Percentiles rank a stretch among this genome's conserved stretches.
phyloP scores from a whole-genome alignment of 2,113 vertebrate species.

The Odontophorus gujanensis region DNA sequence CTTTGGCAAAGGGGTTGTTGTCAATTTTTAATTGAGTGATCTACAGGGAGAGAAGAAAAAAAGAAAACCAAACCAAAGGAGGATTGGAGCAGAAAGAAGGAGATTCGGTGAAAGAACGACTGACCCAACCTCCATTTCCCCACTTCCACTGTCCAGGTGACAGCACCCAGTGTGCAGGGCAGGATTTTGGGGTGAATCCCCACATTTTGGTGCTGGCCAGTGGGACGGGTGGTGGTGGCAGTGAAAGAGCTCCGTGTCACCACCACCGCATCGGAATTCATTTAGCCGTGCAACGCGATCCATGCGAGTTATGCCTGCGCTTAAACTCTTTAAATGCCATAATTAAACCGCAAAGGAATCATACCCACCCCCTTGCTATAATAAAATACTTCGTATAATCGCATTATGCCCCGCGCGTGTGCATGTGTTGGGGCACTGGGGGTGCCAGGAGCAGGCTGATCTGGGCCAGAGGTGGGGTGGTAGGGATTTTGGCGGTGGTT shows the following conservation, averaged over 20 bases:
- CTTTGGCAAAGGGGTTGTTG: conserved; percentile 98
- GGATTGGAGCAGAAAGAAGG: background rate
- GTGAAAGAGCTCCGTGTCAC: conserved; percentile 35
- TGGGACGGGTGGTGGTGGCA: background rate
- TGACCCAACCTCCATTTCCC: background rate
- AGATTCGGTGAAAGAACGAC: background rate
- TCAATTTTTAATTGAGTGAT: conserved; percentile 99
- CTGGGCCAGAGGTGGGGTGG: fast-evolving
- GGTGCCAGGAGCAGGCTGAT: background rate
- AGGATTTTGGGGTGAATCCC: background rate
- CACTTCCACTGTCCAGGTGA: background rate
- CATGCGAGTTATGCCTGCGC: conserved; percentile 51
- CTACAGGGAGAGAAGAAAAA: conserved; percentile 73
- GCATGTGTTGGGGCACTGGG: background rate
- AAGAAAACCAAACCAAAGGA: background rate
- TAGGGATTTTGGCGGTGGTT: background rate
- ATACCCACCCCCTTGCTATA: conserved; percentile 56
- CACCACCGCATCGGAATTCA: conserved; percentile 30
- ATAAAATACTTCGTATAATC: conserved; percentile 74
- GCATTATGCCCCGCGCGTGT: background rate
- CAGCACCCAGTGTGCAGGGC: background rate
- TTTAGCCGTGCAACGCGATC: conserved; percentile 36
- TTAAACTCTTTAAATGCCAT: conserved; percentile 64
- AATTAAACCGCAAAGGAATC: conserved; percentile 73
- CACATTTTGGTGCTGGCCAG: background rate